These are phyloP conservation scores for Apodemus agrarius DNA, from an alignment of 2,797 vertebrate species.

Conservation along the genomic window DNA sequence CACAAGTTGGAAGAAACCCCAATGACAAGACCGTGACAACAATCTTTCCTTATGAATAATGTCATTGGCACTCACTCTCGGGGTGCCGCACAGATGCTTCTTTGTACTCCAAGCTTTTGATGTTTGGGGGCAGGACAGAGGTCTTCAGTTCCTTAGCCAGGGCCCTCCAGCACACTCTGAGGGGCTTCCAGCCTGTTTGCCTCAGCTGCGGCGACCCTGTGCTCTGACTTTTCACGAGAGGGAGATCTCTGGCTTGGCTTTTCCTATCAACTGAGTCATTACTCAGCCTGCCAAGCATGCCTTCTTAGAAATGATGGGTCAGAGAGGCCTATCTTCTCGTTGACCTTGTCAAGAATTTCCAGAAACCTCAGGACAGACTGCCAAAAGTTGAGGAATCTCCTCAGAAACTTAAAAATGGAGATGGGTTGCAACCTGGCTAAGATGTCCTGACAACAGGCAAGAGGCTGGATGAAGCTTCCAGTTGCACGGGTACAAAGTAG, in stretches of 20 bases:
- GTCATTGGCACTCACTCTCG: background rate
- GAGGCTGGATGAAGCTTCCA: background rate
- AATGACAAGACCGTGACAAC: background rate
- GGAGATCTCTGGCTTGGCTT: constrained; percentile 41
- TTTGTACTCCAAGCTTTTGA: constrained; percentile 65
- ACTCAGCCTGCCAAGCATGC: constrained; percentile 32
- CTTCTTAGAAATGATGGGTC: constrained; percentile 66
- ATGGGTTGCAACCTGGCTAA: background rate
- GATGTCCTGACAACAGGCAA: background rate
- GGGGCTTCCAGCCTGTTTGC: background rate
- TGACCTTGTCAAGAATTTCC: constrained; percentile 24
- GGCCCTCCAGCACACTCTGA: background rate
- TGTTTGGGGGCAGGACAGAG: constrained; percentile 45
- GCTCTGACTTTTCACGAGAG: background rate
- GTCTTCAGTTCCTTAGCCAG: constrained; percentile 15
- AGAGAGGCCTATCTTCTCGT: constrained; percentile 55
- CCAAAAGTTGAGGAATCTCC: background rate
- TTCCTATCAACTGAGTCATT: constrained; percentile 55
- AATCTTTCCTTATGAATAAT: constrained; percentile 39
- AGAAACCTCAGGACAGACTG: background rate
- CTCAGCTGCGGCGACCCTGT: constrained; percentile 24
- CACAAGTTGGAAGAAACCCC: background rate
- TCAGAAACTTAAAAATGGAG: background rate
- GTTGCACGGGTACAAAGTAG: background rate
- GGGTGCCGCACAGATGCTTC: constrained; percentile 52